These are phyloP conservation scores for Eurypyga helias DNA, from an alignment of 2,113 vertebrate genomes.

Conservation along the genomic window DNA sequence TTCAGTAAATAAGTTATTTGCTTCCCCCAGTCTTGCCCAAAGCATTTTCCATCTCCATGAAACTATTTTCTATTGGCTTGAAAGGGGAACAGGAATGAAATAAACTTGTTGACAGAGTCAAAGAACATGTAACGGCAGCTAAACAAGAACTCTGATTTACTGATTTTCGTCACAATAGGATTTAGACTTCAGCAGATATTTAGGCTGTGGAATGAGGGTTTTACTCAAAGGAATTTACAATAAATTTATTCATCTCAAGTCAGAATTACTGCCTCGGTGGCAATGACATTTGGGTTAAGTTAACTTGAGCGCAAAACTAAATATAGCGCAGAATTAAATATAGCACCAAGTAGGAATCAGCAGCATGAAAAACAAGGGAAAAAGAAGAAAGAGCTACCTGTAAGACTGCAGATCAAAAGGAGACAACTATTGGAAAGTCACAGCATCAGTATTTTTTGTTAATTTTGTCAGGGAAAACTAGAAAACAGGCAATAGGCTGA, in stretches of 20 bases:
- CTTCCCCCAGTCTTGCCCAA: conserved; percentile 9
- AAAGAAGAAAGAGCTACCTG: not conserved
- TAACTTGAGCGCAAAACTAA: not conserved
- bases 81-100: conserved; percentile 18
- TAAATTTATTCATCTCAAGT: not conserved
- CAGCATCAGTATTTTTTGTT: not conserved
- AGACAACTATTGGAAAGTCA: not conserved
- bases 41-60: not conserved
- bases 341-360: not conserved
- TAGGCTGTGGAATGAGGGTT: not conserved
- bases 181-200: conserved; percentile 14
- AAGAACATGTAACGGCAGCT: not conserved
- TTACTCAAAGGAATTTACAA: not conserved
- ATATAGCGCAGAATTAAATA: not conserved
- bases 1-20: conserved; percentile 12
- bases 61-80: conserved; percentile 11
- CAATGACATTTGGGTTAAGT: not conserved
- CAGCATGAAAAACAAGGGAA: not conserved
- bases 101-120: not conserved
- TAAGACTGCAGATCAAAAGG: not conserved
- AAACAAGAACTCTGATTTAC: conserved; percentile 21
- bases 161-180: not conserved
- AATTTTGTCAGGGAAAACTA: not conserved
- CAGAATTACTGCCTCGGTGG: not conserved
- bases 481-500: not conserved